Conservation (phyloP, 2,113 vertebrate species). For the Aplodontia rufa region DNA sequence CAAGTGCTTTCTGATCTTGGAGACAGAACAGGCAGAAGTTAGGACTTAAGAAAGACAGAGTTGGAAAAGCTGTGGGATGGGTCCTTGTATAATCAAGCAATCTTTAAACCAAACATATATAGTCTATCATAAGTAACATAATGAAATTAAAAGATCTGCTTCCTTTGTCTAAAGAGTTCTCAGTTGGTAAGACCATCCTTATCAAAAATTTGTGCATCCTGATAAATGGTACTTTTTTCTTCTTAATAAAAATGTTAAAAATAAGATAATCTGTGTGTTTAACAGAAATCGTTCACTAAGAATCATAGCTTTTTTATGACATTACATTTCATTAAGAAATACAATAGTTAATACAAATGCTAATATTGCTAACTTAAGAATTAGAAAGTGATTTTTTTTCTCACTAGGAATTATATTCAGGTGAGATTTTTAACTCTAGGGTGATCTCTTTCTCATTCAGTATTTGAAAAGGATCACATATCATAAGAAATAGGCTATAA, state of each 20-base stretch:
- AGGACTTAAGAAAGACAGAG: not conserved
- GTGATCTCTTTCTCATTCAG: not conserved
- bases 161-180: not conserved
- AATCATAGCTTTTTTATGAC: not conserved
- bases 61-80: not conserved
- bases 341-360: not conserved
- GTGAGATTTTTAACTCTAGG: not conserved
- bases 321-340: constrained; percentile 25
- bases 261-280: not conserved
- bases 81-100: not conserved
- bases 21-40: not conserved
- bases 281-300: constrained; percentile 3
- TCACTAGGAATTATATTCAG: not conserved
- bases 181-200: not conserved
- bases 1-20: not conserved
- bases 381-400: not conserved
- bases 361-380: not conserved
- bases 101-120: not conserved
- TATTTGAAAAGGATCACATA: not conserved
- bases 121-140: not conserved
- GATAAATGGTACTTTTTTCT: not conserved
- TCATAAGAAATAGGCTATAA: not conserved
- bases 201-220: not conserved
- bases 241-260: not conserved
- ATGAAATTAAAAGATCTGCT: not conserved